phyloP scores from a whole-genome alignment of 2,797 vertebrate species.

The Rhynchotus rufescens region DNA sequence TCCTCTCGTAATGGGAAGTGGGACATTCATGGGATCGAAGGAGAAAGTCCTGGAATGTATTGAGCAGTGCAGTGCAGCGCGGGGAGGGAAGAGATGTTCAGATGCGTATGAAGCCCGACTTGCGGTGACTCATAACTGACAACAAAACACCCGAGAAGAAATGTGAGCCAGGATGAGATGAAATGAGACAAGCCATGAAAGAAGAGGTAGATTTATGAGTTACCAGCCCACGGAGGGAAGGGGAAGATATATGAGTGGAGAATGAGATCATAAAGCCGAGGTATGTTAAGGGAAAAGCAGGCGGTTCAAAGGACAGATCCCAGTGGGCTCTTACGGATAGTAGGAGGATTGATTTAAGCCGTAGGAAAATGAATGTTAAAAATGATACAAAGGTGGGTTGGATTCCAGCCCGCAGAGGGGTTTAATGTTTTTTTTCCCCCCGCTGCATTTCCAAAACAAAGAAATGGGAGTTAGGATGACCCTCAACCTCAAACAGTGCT shows the following conservation, averaged over 20 bases:
- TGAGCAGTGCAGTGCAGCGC: not conserved
- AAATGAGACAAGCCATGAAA: constrained; percentile 40
- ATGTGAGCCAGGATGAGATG: constrained; percentile 3
- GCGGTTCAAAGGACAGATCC: not conserved
- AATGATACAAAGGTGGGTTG: not conserved
- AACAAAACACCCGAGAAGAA: constrained; percentile 39
- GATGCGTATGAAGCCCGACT: constrained; percentile 9
- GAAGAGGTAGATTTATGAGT: constrained; percentile 50
- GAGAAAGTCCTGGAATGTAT: not conserved
- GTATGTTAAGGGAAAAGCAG: not conserved
- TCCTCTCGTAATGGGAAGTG: rapidly evolving
- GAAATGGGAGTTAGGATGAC: not conserved
- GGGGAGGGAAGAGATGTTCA: not conserved
- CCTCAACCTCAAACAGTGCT: not conserved
- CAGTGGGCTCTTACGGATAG: not conserved
- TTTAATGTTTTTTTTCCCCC: not conserved
- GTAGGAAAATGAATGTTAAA: not conserved
- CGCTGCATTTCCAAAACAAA: not conserved
- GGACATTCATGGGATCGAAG: not conserved
- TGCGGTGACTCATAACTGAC: constrained; percentile 32
- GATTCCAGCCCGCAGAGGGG: not conserved
- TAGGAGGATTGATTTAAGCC: constrained; percentile 13
- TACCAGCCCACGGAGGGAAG: constrained; percentile 19
- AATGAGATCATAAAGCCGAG: constrained; percentile 30
- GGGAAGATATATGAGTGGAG: constrained; percentile 23